Evolutionary conservation across 2,797 vertebrate genomes (phyloP).

Genomic region (Intellagama lesueurii): DNA sequence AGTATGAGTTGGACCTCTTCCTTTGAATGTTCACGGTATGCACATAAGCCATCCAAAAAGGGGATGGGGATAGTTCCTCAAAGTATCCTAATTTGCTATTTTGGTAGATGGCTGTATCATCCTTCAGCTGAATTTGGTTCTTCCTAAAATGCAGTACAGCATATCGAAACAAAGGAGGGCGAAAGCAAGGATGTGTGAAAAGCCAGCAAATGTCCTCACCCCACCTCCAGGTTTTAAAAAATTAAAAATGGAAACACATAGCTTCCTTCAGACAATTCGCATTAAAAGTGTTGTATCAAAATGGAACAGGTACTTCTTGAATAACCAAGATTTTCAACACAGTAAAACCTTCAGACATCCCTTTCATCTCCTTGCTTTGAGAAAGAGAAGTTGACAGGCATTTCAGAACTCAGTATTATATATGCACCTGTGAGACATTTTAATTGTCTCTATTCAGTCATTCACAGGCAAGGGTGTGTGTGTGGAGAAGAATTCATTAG

Average conservation of each 20-base stretch:
- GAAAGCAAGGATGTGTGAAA: neutral
- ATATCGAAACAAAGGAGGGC: neutral
- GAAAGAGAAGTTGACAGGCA: conserved; percentile 28
- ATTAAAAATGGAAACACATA: neutral
- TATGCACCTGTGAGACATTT: conserved; percentile 15
- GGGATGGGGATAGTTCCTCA: neutral
- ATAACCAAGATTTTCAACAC: conserved; percentile 10
- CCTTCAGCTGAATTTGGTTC: conserved; percentile 21
- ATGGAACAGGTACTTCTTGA: conserved; percentile 10
- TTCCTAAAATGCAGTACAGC: neutral
- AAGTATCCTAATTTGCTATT: neutral
- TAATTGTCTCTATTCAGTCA: conserved; percentile 26
- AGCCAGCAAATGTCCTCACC: neutral
- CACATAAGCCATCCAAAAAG: neutral
- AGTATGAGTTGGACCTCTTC: neutral
- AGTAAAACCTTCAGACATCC: conserved; percentile 6
- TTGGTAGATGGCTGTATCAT: neutral
- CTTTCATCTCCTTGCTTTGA: conserved; percentile 30
- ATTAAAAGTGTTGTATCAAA: neutral
- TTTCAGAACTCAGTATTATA: conserved; percentile 22
- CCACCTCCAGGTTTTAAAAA: neutral
- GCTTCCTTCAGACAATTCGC: neutral
- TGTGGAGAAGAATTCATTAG: conserved; percentile 22
- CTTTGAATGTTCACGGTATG: neutral
- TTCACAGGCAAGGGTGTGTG: neutral